Evolutionary conservation across 2,888 invertebrate species (phyloP).

Genomic region (Dasysyrphus albostriatus): DNA sequence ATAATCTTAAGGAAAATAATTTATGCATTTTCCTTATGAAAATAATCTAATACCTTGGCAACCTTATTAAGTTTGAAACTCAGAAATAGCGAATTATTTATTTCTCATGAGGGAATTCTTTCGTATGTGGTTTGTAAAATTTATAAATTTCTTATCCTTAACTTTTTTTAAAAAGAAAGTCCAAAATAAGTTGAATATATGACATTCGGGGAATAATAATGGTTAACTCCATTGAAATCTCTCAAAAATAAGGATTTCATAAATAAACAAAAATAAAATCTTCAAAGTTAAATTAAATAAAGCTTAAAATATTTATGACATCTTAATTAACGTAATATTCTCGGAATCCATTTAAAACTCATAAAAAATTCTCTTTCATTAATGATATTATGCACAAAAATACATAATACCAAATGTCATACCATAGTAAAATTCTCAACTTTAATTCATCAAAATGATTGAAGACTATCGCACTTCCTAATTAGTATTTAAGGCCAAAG

Average conservation of each 20-base stretch:
- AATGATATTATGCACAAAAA: not conserved
- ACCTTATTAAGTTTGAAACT: too few relatives aligned
- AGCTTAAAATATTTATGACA: conserved; percentile 1
- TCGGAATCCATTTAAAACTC: not conserved
- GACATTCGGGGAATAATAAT: not conserved
- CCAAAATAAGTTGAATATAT: not conserved
- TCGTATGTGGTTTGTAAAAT: not conserved
- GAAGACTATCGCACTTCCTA: conserved; percentile 40
- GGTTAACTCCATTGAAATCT: not conserved
- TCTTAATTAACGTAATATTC: not conserved
- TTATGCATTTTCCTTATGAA: too few relatives aligned
- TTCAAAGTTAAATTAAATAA: not conserved
- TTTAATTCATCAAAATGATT: conserved; percentile 45
- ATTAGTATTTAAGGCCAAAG: conserved; percentile 66
- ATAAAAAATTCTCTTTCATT: conserved; percentile 5
- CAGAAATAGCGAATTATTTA: not conserved
- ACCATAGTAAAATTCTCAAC: conserved; percentile 8
- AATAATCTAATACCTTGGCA: too few relatives aligned
- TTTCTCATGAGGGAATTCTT: conserved; percentile 8
- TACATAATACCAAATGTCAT: conserved; percentile 3
- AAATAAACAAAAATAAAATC: not conserved
- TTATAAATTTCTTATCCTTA: not conserved
- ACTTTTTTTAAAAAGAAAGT: not conserved
- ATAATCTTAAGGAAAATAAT: not conserved
- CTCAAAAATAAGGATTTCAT: not conserved